Percentiles rank a stretch among this genome's conserved stretches.
phyloP scores from a whole-genome alignment of 2,797 vertebrate species.

The Otolemur crassicaudatus region DNA sequence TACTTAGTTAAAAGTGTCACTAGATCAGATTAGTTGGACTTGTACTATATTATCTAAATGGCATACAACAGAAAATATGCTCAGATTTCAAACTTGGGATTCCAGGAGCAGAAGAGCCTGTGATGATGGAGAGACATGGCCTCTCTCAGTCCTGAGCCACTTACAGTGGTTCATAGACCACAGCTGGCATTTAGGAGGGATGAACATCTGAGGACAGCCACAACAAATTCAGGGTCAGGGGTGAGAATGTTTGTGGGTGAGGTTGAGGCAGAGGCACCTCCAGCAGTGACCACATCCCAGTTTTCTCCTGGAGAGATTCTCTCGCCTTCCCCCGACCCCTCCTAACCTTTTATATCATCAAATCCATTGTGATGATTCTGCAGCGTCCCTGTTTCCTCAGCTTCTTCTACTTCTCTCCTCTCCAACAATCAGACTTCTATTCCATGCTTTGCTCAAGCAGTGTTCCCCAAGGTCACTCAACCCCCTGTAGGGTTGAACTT shows the following conservation, averaged over 20 bases:
- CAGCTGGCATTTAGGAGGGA: background rate
- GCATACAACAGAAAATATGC: background rate
- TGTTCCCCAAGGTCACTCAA: background rate
- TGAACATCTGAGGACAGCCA: background rate
- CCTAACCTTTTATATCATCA: background rate
- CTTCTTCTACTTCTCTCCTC: background rate
- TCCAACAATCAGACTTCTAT: background rate
- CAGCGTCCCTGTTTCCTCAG: too few species aligned
- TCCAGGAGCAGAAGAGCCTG: background rate
- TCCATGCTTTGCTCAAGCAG: background rate
- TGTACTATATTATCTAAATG: background rate
- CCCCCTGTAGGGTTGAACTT: too few species aligned
- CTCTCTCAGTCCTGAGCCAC: background rate
- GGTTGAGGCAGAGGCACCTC: fast-evolving
- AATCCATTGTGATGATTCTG: too few species aligned
- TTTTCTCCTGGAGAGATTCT: too few species aligned
- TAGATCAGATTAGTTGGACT: too few species aligned
- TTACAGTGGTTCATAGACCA: background rate
- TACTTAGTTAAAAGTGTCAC: background rate
- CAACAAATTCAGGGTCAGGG: too few species aligned
- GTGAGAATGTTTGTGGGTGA: background rate
- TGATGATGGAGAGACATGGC: too few species aligned
- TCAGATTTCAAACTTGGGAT: background rate
- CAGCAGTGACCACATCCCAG: background rate
- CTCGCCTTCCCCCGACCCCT: too few species aligned